Conservation (phyloP, 2,113 vertebrate genomes). For the Xiphorhynchus elegans region DNA sequence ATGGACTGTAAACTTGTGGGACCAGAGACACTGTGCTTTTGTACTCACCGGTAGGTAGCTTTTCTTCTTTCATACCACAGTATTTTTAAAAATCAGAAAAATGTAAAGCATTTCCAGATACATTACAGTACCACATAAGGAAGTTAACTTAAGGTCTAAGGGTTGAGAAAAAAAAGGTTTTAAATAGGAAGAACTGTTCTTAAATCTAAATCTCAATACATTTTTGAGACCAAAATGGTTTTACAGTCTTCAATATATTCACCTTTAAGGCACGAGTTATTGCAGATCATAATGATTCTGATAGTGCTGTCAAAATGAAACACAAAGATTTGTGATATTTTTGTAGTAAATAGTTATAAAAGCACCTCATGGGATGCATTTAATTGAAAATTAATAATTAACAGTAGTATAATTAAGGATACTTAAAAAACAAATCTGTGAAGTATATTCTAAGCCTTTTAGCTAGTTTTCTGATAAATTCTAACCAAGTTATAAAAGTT, state of each 20-base stretch:
- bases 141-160: neutral
- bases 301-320: neutral
- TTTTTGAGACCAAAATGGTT: neutral
- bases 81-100: neutral
- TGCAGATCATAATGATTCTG: neutral
- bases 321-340: neutral
- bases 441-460: neutral
- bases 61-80: neutral
- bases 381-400: neutral
- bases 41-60: conserved; percentile 83
- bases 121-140: neutral
- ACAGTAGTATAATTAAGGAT: neutral
- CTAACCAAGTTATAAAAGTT: neutral
- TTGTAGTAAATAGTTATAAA: neutral
- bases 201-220: neutral
- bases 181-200: neutral
- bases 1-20: conserved; percentile 92
- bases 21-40: conserved; percentile 92
- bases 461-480: neutral
- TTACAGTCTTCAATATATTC: neutral
- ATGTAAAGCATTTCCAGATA: neutral
- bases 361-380: neutral
- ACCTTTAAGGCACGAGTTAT: neutral
- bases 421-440: neutral
- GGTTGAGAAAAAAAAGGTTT: neutral